Evolutionary conservation across 2,797 vertebrate species (phyloP), one percentile per base, ranked within the genome.

Genomic region (Cynopterus sphinx): DNA sequence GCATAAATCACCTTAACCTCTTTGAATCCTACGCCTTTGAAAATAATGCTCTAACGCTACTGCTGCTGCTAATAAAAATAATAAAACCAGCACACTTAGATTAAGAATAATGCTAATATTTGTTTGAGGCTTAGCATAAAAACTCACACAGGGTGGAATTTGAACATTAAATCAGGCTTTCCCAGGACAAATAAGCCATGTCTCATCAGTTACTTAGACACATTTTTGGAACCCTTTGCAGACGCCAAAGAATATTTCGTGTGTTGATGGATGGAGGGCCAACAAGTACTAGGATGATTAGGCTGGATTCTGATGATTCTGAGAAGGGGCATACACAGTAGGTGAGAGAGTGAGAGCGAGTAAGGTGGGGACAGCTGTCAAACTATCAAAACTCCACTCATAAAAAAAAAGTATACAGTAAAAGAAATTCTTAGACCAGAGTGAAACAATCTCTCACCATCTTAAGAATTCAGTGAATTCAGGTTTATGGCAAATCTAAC

Each of bases 401-500:
- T 12, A 15, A 33, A 39, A n/a, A 51, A 61, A 33, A 77, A n/a
- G 41, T 26, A 21, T 7, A 81, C 4, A 36, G 87, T 11, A 85
- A 2, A 36, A 92, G 84, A 91, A 87, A 68, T 74, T 74, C 93
- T 59, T 43, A 24, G 46, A 59, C 77, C 28, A 59, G 12, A 67
- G 77, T 26, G 21, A 13, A 90, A 63, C 55, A 87, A 49, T 51
- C 24, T 96, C 78, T 95, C 89, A 81, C 91, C 16, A 91, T 93
- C 89, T 70, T 33, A 87, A 87, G 89, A 91, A 97, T 90, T 65
- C 9, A 61, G 63, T 46, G 79, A 79, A 41, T 67, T 63, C 53
- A 90, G 91, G 91, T 91, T 71, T 78, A 94, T 89, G 84, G 87
- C 87, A 93, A 63, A 89, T 71, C 68, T 75, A 91, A 96, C 94